Evolutionary conservation across 2,888 invertebrate genomes (phyloP).

Genomic region (Drosophila villosipedis): DNA sequence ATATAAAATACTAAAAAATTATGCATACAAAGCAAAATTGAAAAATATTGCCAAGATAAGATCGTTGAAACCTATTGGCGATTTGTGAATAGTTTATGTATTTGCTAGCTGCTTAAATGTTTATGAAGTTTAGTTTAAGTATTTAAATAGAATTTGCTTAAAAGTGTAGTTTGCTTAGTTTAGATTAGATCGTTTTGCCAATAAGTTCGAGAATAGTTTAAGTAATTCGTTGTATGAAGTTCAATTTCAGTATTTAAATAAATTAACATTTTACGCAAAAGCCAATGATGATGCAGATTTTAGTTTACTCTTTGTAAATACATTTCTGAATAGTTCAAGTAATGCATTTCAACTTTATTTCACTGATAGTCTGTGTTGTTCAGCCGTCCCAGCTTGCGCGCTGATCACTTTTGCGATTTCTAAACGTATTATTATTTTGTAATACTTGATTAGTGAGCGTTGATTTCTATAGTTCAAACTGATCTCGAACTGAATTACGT

Average conservation of each 20-base stretch:
- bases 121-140: not conserved
- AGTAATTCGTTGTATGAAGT: not conserved
- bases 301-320: not conserved
- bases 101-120: not conserved
- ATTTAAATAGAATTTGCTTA: not conserved
- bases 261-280: not conserved
- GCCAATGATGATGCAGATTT: not conserved
- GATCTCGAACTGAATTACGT: too few species aligned
- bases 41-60: not conserved
- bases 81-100: not conserved
- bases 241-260: not conserved
- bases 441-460: not conserved
- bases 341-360: not conserved
- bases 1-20: not conserved
- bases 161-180: not conserved
- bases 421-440: conserved; percentile 2
- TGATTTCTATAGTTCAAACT: not conserved
- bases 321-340: not conserved
- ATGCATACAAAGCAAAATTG: not conserved
- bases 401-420: conserved; percentile 2
- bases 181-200: not conserved
- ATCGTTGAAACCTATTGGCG: too few species aligned
- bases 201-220: not conserved
- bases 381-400: not conserved
- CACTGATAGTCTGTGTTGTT: not conserved